phyloP scores from a whole-genome alignment of 2,797 vertebrate genomes.

The Hemibagrus guttatus region DNA sequence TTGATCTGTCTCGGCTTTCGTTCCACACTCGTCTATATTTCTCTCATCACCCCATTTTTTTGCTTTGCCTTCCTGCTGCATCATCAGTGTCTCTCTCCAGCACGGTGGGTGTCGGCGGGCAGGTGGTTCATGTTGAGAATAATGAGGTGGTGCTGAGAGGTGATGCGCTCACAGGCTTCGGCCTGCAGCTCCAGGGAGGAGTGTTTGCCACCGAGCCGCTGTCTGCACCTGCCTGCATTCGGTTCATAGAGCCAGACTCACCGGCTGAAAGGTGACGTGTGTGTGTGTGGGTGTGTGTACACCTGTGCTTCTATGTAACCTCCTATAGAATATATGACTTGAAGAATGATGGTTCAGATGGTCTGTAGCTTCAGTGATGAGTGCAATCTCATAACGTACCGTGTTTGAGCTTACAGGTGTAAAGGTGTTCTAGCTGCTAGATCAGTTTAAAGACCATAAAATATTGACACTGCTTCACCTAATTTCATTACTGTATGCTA shows the following conservation, averaged over 20 bases:
- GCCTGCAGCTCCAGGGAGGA: slow-evolving; percentile 97
- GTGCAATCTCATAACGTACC: background rate
- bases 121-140: slow-evolving; percentile 93
- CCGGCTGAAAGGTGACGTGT: slow-evolving; percentile 91
- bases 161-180: slow-evolving; percentile 93
- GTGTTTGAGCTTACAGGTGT: background rate
- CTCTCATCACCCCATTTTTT: slow-evolving; percentile 37
- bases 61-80: background rate
- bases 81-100: slow-evolving; percentile 89
- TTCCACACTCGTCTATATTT: background rate
- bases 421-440: background rate
- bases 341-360: background rate
- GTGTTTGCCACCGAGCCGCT: slow-evolving; percentile 96
- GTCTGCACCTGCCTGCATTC: slow-evolving; percentile 90
- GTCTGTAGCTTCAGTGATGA: background rate
- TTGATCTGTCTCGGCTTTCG: background rate
- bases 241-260: slow-evolving; percentile 97
- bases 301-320: background rate
- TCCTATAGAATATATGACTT: too few species aligned
- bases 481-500: background rate
- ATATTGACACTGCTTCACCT: background rate
- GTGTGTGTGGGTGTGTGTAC: background rate
- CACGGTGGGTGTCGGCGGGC: slow-evolving; percentile 93
- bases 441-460: background rate
- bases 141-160: slow-evolving; percentile 91